Percentiles rank a stretch among this genome's conserved stretches.
phyloP scores from a whole-genome alignment of 2,888 invertebrate species.

The Patella depressa region DNA sequence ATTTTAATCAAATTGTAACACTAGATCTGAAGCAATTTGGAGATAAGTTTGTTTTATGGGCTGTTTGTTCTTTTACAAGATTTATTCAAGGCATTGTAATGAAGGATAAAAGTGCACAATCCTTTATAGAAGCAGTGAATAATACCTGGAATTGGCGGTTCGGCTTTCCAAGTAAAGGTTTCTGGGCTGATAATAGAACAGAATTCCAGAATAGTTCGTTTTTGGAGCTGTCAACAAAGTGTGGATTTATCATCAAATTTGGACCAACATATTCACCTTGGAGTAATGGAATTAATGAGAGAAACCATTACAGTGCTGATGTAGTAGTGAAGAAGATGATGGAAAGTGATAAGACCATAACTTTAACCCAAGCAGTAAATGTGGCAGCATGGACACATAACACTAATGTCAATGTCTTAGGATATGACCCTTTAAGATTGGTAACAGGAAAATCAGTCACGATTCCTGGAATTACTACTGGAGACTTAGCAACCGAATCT shows the following conservation, averaged over 20 bases:
- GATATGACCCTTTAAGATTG: no score
- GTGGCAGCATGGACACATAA: no score
- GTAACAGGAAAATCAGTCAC: no score
- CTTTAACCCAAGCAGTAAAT: no score
- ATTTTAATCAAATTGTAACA: background rate
- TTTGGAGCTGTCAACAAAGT: background rate
- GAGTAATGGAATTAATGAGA: background rate
- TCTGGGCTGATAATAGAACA: no score
- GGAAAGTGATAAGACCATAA: background rate
- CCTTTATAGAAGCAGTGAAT: background rate
- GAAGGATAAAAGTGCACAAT: background rate
- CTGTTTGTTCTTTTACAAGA: slow-evolving; percentile 1
- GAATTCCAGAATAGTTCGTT: background rate
- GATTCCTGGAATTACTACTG: no score
- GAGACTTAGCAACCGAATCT: no score
- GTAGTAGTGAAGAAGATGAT: background rate
- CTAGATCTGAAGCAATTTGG: background rate
- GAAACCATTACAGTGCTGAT: background rate
- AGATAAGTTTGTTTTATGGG: background rate
- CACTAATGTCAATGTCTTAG: no score
- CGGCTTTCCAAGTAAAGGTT: no score
- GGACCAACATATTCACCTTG: background rate
- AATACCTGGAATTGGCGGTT: no score
- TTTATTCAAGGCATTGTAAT: background rate
- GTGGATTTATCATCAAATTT: background rate